Evolutionary conservation across 1,140 invertebrate genomes (phyloP), one percentile per base, ranked within the genome.

Genomic region (Polypedilum pembai): DNA sequence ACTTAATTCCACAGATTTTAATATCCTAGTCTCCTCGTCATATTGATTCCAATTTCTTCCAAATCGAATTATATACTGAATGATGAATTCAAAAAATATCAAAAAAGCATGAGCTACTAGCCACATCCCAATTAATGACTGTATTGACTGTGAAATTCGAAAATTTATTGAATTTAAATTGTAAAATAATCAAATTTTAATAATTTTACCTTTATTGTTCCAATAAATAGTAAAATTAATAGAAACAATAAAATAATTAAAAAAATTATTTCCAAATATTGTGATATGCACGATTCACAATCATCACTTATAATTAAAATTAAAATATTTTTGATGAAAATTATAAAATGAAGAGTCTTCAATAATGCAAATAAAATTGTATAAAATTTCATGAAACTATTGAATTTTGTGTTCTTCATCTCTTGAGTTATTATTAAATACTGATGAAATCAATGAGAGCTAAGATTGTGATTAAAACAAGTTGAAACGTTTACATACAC

Each of bases 41-140:
- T 69, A 69, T 69, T 69, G 17, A 69, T 69, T 18, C 7, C 17
- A 5, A 3, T 20, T 69, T n/a, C 5, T 18, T 20, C 65, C 18
- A 8, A 18, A 69, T 69, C 65, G 65, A 69, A 69, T 69, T 69
- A 8, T 10, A 69, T 69, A 69, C 17, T 69, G 65, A 21, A 7
- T 18, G 12, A n/a, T 8, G 17, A 21, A 20, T 69, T 69, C n/a
- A 21, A 8, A 69, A n/a, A 69, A 18, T 18, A 69, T 18, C 17
- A 69, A 69, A 18, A 69, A 20, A 7, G 65, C 17, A 69, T 69
- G 65, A 69, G 18, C 15, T n/a, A 69, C 65, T 20, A 69, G 65
- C 65, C 65, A 69, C 12, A 69, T 20, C 8, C 65, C 65, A n/a
- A 69, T 18, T 10, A 18, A 21, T 20, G 17, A 69, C 20, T 69